Conservation (phyloP, 2,797 vertebrate genomes). For the Simalia tracyae region DNA sequence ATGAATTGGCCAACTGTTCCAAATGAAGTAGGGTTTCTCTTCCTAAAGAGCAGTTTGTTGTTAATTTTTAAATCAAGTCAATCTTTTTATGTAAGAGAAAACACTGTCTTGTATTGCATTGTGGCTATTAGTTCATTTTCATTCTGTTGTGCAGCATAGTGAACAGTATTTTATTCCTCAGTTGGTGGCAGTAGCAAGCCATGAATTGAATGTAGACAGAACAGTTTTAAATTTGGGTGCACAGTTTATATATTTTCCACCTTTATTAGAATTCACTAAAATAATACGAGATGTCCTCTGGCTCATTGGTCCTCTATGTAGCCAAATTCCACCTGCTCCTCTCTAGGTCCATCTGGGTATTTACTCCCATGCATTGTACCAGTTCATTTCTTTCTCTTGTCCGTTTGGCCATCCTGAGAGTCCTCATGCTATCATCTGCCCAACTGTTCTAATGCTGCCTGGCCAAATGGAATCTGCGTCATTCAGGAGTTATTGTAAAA, state of each 20-base stretch:
- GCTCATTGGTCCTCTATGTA: neutral
- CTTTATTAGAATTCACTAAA: neutral
- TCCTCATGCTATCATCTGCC: neutral
- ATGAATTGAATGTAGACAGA: neutral
- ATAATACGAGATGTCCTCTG: neutral
- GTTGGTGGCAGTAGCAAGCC: conserved; percentile 29
- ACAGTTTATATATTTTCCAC: neutral
- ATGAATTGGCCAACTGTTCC: neutral
- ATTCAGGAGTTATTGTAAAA: neutral
- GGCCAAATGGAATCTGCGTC: neutral
- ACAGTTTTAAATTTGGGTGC: neutral
- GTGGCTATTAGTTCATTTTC: neutral
- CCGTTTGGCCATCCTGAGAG: neutral
- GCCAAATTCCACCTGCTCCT: neutral
- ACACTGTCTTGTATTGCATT: neutral
- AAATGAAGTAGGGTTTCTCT: neutral
- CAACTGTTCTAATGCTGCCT: neutral
- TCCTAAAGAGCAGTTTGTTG: neutral
- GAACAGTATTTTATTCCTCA: neutral
- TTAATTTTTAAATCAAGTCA: neutral
- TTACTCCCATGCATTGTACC: neutral
- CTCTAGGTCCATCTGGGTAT: neutral
- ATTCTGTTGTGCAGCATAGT: neutral
- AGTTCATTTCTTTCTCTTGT: neutral
- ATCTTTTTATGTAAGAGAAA: neutral